Evolutionary conservation across 2,797 vertebrate genomes (phyloP).

Genomic region (Buphagus erythrorhynchus): DNA sequence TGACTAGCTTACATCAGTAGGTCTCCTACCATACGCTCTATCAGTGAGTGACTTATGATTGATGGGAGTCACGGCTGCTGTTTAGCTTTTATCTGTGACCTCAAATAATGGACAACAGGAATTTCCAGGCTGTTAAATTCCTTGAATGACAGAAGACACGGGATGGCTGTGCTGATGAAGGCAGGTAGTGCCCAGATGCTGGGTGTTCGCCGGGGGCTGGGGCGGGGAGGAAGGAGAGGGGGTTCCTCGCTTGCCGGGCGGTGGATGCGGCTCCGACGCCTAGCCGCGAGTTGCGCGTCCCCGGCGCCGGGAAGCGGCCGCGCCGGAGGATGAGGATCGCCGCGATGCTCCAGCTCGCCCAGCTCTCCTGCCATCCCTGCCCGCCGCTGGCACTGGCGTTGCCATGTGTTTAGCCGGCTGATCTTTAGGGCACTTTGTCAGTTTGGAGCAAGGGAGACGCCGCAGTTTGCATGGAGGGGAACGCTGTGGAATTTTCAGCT

Average conservation of each 20-base stretch:
- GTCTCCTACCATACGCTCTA: slow-evolving; percentile 95
- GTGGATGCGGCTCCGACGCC: slow-evolving; percentile 20
- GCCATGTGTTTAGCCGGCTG: neutral
- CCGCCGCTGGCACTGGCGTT: neutral
- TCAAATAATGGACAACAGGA: slow-evolving; percentile 87
- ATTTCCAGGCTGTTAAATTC: slow-evolving; percentile 86
- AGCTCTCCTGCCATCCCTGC: neutral
- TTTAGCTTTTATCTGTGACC: slow-evolving; percentile 82
- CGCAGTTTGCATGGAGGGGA: neutral
- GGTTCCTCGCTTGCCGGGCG: slow-evolving; percentile 67
- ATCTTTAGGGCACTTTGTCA: neutral
- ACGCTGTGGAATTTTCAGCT: slow-evolving; percentile 51
- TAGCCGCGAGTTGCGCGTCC: slow-evolving; percentile 24
- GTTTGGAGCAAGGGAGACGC: neutral
- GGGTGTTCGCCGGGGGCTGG: slow-evolving; percentile 52
- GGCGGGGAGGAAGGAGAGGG: slow-evolving; percentile 46
- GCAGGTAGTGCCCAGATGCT: slow-evolving; percentile 86
- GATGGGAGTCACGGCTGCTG: slow-evolving; percentile 89
- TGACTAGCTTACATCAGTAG: slow-evolving; percentile 98
- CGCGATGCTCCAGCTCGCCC: neutral
- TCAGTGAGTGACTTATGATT: slow-evolving; percentile 90
- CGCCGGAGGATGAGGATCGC: neutral
- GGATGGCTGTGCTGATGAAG: slow-evolving; percentile 83
- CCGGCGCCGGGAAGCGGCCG: neutral
- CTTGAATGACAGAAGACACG: slow-evolving; percentile 86